Conservation (phyloP, 2,113 vertebrate species). For the Promerops cafer region DNA sequence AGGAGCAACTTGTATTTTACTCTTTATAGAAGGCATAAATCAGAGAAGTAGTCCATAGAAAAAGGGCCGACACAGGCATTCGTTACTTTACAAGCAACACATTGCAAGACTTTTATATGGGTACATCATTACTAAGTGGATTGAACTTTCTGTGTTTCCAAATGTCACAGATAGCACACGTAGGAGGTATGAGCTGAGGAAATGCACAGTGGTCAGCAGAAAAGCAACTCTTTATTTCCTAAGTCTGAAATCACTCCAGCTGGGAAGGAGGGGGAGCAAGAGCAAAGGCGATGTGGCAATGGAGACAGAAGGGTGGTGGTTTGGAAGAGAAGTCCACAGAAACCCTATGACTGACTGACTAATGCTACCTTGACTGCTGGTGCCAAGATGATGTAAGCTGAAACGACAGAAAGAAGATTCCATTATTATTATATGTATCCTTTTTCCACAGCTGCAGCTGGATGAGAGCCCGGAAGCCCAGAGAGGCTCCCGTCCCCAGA, state of each 20-base stretch:
- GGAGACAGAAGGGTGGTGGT: not conserved
- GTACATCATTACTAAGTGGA: not conserved
- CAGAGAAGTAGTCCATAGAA: not conserved
- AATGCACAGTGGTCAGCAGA: conserved; percentile 5
- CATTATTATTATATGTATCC: conserved; percentile 54
- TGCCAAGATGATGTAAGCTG: conserved; percentile 54
- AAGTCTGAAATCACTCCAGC: not conserved
- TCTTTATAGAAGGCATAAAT: not conserved
- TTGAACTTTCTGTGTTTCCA: conserved; percentile 12
- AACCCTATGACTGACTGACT: not conserved
- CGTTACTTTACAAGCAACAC: not conserved
- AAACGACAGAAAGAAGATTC: conserved; percentile 39
- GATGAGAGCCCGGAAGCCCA: conserved; percentile 4
- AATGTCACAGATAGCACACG: not conserved
- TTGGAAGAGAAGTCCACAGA: not conserved
- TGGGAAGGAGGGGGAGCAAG: not conserved
- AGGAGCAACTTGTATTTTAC: not conserved
- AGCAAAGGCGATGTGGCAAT: not conserved
- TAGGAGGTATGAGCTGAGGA: not conserved
- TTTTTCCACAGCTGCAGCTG: conserved; percentile 56
- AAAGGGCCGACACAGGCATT: not conserved
- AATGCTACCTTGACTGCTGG: conserved; percentile 38
- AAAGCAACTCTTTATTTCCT: not conserved
- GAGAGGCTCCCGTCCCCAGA: conserved; percentile 22
- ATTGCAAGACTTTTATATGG: not conserved